phyloP scores from a whole-genome alignment of 2,888 invertebrate species.

The Pharmacophagus antenor region DNA sequence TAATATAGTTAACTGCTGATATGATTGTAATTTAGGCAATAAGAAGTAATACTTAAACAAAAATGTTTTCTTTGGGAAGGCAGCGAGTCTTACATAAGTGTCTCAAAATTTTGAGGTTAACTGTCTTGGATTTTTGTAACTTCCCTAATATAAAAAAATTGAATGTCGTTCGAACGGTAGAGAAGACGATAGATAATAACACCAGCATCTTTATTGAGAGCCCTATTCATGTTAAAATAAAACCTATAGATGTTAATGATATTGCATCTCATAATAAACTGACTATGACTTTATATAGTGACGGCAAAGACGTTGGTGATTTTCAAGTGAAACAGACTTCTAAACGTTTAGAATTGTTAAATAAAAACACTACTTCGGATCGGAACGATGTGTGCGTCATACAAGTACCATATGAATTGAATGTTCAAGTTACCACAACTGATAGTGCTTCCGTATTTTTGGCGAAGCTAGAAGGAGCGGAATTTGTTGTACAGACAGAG shows the following conservation, averaged over 20 bases:
- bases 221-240: constrained; percentile 74
- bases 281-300: constrained; percentile 72
- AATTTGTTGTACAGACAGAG: constrained; percentile 70
- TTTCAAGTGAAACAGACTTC: constrained; percentile 75
- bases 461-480: constrained; percentile 66
- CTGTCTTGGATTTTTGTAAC: constrained; percentile 63
- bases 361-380: constrained; percentile 65
- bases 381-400: constrained; percentile 72
- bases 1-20: constrained; percentile 36
- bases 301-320: constrained; percentile 67
- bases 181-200: constrained; percentile 71
- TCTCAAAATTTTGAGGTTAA: constrained; percentile 78
- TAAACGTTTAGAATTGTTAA: constrained; percentile 69
- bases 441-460: constrained; percentile 69
- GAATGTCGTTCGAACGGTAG: constrained; percentile 70
- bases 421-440: constrained; percentile 68
- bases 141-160: constrained; percentile 70
- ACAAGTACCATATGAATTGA: constrained; percentile 72
- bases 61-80: constrained; percentile 64
- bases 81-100: constrained; percentile 70
- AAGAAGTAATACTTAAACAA: constrained; percentile 32
- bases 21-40: constrained; percentile 45
- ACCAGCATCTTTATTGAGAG: constrained; percentile 75
- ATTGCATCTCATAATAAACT: constrained; percentile 68
- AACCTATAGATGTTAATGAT: constrained; percentile 72